Base-by-base conservation (phyloP, 2,888 invertebrate genomes). In the Drosophila siamana region DNA sequence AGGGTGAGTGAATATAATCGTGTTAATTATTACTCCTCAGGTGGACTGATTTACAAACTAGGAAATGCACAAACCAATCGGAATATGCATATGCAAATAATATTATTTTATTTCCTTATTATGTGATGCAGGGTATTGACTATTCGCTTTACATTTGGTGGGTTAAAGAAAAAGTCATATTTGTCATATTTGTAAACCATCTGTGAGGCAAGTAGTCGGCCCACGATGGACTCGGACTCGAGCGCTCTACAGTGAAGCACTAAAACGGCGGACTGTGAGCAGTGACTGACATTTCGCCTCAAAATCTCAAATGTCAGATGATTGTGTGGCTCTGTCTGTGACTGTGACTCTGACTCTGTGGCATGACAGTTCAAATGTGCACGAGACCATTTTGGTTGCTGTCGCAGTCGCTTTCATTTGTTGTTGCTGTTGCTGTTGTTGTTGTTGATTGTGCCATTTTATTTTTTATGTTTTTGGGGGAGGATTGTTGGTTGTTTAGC, bases 351-450 rank as follows among this genome's bases (percentile, higher is more conserved):
- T 28, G 64, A 54, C 8, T 36, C 15, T 28, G 48, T 51, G 82
- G 63, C 88, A 86, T 86, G 83, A 88, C 84, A 86, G 88, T 88
- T 83, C 80, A 83, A 82, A 88, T 79, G 80, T 82, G 61, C 83
- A 85, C 46, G 77, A 80, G 78, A 81, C 69, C 83, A 82, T 86
- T 75, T 86, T 70, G 40, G 28, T 40, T 22, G 26, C 15, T 26
- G 41, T 19, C 16, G 41, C 41, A 16, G 41, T 19, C 41, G 15
- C 40, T 16, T 4, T 9, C 28, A 9, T 8, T 28, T 9, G 28
- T 11, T 9, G 28, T 28, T 8, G 30, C 30, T 33, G 30, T 33
- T 5, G 8, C 6, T n/a, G n/a, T 44, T 41, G 38, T n/a, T 30
- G n/a, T 19, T 66, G 61, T 60, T 60, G 85, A 59, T 78, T 69